Evolutionary conservation across 2,797 vertebrate genomes (phyloP).

Genomic region (Synaphobranchus kaupii): DNA sequence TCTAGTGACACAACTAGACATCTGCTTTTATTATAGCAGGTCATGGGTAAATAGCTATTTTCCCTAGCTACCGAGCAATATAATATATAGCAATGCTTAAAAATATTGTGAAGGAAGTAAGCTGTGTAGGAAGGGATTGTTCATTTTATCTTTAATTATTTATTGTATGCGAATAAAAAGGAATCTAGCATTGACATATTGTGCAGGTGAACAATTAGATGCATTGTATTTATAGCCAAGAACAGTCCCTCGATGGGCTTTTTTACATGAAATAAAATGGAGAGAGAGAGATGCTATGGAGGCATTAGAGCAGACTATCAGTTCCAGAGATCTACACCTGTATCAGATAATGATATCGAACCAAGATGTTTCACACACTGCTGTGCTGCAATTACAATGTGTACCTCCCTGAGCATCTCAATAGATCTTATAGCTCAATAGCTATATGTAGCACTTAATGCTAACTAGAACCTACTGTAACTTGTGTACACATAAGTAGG

Average conservation of each 20-base stretch:
- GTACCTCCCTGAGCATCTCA: not conserved
- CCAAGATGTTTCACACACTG: not conserved
- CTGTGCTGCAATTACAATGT: not conserved
- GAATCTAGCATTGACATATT: not conserved
- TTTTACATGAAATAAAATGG: not conserved
- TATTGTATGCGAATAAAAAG: not conserved
- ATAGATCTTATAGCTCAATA: not conserved
- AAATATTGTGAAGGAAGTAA: too few relatives aligned
- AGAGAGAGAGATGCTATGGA: not conserved
- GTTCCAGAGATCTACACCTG: not conserved
- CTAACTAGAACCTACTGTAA: not conserved
- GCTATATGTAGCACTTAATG: not conserved
- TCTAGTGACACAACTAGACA: not conserved
- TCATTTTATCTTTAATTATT: not conserved
- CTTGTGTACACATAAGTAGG: not conserved
- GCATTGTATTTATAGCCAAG: not conserved
- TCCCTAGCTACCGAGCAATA: not conserved
- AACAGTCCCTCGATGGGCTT: not conserved
- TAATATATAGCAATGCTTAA: not conserved
- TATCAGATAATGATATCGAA: not conserved
- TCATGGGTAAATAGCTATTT: not conserved
- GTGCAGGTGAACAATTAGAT: not conserved
- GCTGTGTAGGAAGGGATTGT: too few relatives aligned
- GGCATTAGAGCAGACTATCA: not conserved
- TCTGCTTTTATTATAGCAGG: not conserved